Evolutionary conservation across 2,797 vertebrate species (phyloP).

Genomic region (Bucorvus abyssinicus): DNA sequence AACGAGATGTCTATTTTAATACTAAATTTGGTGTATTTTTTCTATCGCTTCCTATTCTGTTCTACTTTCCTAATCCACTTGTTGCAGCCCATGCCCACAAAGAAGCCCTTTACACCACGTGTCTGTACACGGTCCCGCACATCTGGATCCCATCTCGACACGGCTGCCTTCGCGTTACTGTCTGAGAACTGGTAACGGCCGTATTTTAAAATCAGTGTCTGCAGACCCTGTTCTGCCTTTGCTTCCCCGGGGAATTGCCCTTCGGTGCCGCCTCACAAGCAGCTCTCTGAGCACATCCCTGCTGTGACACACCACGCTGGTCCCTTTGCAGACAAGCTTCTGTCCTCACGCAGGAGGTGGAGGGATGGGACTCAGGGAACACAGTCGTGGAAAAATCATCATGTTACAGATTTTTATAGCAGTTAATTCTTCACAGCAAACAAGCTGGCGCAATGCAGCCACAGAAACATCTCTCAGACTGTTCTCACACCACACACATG

Average conservation of each 20-base stretch:
- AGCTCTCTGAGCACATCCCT: background rate
- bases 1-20: background rate
- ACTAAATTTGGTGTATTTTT: background rate
- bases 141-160: background rate
- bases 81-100: background rate
- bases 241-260: rapidly evolving
- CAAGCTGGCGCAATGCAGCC: background rate
- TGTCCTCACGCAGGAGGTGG: background rate
- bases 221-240: background rate
- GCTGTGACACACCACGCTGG: rapidly evolving
- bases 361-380: rapidly evolving
- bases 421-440: background rate
- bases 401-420: background rate
- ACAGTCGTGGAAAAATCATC: rapidly evolving
- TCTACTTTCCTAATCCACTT: background rate
- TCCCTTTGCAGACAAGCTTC: background rate
- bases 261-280: rapidly evolving
- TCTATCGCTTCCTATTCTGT: background rate
- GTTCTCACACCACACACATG: background rate
- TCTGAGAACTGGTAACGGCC: rapidly evolving
- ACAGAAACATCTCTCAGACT: background rate
- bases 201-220: rapidly evolving
- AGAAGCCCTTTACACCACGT: background rate
- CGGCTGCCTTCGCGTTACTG: background rate
- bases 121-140: background rate